Evolutionary conservation across 2,113 vertebrate species (phyloP), one percentile per base, ranked within the genome.

Genomic region (Hippotragus niger): DNA sequence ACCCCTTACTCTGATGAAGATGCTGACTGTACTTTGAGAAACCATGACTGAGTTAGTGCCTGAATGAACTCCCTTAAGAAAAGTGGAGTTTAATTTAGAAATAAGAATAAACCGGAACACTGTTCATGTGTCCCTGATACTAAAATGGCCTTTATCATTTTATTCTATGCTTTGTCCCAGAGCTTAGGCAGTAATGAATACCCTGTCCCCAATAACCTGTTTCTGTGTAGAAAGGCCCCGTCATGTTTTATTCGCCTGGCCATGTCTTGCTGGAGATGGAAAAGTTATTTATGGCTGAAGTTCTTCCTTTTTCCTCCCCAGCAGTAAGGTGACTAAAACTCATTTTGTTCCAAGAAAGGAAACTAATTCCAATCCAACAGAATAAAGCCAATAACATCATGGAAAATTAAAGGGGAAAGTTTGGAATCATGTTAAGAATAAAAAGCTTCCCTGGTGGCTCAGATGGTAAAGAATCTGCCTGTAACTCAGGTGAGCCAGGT

Each of bases 321-420:
- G 47, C 33, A 91, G 21, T 58, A 92, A 95, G 36, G 47, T 62
- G 36, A 88, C 50, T 71, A 91, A 97, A 97, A 91, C 12, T 86
- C 25, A 78, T 43, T 25, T 27, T 84, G 10, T 90, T 96, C 23
- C n/a, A 92, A 90, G 86, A 89, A 27, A n/a, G 31, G 47, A 88
- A 47, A 83, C 9, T 25, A 84, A 81, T 43, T 96, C 36, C 74
- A 74, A 76, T 15, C 23, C 60, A 92, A 95, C 16, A 78, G 19
- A 86, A 67, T 90, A 97, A 87, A 91, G 14, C 40, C 40, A 88
- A 16, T 40, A 60, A 36, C 45, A 85, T 33, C 21, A 57, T n/a
- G 74, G 81, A 95, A 64, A 85, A 58, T 74, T 93, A 67, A 82
- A 62, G 83, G 92, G 36, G 36, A 82, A 81, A 57, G 88, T 71